Evolutionary conservation across 2,888 invertebrate species (phyloP).

Genomic region (Alloscopus bannaensis): DNA sequence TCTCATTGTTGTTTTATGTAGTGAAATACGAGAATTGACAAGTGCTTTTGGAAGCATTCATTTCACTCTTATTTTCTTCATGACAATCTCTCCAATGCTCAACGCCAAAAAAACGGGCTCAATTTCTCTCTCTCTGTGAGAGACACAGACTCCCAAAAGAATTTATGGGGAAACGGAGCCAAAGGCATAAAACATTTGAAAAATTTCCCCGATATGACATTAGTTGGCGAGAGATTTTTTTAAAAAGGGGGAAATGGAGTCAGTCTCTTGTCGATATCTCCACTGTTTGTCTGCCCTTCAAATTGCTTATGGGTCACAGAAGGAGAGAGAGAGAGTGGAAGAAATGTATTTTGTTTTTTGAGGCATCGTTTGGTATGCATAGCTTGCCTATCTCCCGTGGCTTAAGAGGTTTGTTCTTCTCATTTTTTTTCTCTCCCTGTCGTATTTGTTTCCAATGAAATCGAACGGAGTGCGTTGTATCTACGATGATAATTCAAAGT

Average conservation of each 20-base stretch:
- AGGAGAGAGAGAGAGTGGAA: conserved; percentile 20
- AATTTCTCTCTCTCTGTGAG: no score
- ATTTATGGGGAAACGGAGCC: conserved; percentile 56
- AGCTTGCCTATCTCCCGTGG: conserved; percentile 66
- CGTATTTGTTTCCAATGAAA: conserved; percentile 33
- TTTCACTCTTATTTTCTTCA: no score
- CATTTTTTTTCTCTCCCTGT: conserved; percentile 35
- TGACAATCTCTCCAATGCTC: no score
- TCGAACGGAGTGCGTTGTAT: conserved; percentile 49
- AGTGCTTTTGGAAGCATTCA: no score
- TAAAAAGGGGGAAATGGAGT: conserved; percentile 63
- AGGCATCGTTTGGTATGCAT: conserved; percentile 61
- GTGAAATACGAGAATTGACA: no score
- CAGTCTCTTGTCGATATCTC: conserved; percentile 55
- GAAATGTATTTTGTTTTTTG: conserved; percentile 32
- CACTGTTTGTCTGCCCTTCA: conserved; percentile 48
- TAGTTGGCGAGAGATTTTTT: conserved; percentile 44
- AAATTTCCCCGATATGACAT: conserved; percentile 65
- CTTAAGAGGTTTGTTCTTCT: conserved; percentile 63
- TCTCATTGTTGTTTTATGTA: no score
- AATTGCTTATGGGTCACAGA: conserved; percentile 59
- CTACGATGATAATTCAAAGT: conserved; percentile 60
- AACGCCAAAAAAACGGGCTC: no score
- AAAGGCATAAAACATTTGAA: conserved; percentile 63
- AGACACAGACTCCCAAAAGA: conserved; percentile 27